Evolutionary conservation across 2,888 invertebrate genomes (phyloP), one percentile per base, ranked within the genome.

Genomic region (Tortrix viridana): DNA sequence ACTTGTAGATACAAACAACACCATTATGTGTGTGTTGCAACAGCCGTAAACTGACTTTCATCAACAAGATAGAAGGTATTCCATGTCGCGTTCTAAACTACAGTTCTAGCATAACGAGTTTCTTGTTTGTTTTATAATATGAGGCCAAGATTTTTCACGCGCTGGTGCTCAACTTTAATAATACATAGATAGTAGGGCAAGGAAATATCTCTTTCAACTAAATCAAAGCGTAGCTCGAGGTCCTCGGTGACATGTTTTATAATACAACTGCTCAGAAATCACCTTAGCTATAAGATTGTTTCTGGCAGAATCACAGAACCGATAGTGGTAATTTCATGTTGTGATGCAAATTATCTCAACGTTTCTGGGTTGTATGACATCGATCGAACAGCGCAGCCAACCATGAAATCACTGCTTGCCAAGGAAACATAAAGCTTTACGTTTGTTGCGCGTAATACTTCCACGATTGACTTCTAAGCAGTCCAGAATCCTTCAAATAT

Each of bases 21-120:
- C 12, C 5, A 14, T 46, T 19, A 20, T 14, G 20, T 46, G 3
- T 14, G 14, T 37, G 50, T 49, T 16, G 23, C 47, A 26, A 16
- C 32, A n/a, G 12, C 50, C 44, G 22, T 44, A 18, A 37, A 49
- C 37, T 26, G 38, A 18, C 16, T 50, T 37, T 49, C 62, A 38
- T 50, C 46, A 52, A 62, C 55, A 7, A 43, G 20, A 16, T 55
- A 48, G 43, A 49, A 23, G 23, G 19, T 56, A 52, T 62, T 46
- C 43, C 18, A 44, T n/a, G 37, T 37, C 54, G 14, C 7, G 48
- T 20, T 16, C 48, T 32, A 44, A 46, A 47, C 23, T 53, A 53
- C 26, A 60, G 47, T 50, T 37, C 22, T 14, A 50, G 47, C 56
- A 62, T 12, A 62, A 62, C 62, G 38, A 62, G 62, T 62, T 62